Evolutionary conservation across 2,113 vertebrate species (phyloP).

Genomic region (Engraulis encrasicolus): DNA sequence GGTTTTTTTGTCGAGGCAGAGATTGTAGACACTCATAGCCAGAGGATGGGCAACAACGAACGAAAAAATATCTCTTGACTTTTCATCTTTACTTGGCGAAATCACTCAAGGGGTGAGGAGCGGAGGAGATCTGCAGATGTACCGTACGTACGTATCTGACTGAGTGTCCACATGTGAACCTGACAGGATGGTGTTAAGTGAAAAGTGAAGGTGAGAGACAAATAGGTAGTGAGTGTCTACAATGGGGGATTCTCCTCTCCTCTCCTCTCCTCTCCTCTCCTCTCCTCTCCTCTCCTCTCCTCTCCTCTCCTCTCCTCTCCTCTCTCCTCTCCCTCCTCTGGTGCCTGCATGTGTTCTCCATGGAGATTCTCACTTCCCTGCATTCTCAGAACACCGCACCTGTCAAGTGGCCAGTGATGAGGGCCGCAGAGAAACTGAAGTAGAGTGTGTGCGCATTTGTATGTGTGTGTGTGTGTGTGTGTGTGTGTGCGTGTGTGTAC

Average conservation of each 20-base stretch:
- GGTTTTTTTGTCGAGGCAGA: not conserved
- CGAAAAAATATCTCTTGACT: not conserved
- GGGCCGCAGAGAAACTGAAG: constrained; percentile 40
- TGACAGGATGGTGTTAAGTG: not conserved
- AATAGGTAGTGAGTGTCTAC: not conserved
- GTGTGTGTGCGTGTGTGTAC: constrained; percentile 18
- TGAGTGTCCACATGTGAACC: not conserved
- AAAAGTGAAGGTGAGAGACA: not conserved
- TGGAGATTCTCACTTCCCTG: not conserved
- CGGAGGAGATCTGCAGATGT: not conserved
- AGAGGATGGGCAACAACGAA: not conserved
- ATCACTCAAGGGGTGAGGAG: not conserved
- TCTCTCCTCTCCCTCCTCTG: not conserved
- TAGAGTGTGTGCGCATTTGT: constrained; percentile 22
- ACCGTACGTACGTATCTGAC: no score
- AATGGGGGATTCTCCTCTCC: constrained; percentile 15
- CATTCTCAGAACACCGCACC: constrained; percentile 12
- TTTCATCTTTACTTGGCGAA: not conserved
- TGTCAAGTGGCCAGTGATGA: constrained; percentile 38
- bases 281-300: no score
- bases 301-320: no score
- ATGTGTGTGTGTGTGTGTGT: not conserved
- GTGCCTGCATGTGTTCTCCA: not conserved
- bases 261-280: no score
- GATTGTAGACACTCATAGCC: no score